These are phyloP conservation scores for Ooceraea biroi DNA, from an alignment of 1,140 invertebrate genomes.

Conservation along the genomic window DNA sequence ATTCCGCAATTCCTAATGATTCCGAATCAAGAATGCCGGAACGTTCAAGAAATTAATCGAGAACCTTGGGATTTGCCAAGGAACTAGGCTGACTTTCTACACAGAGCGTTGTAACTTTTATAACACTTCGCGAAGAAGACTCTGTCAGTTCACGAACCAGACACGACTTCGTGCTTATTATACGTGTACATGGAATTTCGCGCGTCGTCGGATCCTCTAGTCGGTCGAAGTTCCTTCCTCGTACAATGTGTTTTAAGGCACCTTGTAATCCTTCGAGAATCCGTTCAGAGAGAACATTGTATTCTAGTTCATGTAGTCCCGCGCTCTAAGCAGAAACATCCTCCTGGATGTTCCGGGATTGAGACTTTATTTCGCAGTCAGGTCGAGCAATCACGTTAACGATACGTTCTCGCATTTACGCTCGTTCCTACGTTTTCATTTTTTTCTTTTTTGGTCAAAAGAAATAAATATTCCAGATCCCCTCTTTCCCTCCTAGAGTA, in stretches of 20 bases:
- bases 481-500: too few relatives aligned
- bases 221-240: slow-evolving; percentile 49
- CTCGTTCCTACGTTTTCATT: not conserved
- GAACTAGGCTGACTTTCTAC: slow-evolving; percentile 8
- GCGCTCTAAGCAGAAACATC: not conserved
- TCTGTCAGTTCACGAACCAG: slow-evolving; percentile 11
- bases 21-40: not conserved
- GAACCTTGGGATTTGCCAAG: not conserved
- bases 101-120: slow-evolving; percentile 19
- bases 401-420: not conserved
- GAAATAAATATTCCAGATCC: slow-evolving; percentile 22
- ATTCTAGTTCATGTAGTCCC: not conserved
- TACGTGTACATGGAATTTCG: not conserved
- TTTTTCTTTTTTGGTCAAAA: not conserved
- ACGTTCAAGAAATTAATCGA: not conserved
- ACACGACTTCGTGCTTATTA: not conserved
- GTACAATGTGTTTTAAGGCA: not conserved
- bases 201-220: slow-evolving; percentile 63
- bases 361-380: not conserved
- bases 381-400: not conserved
- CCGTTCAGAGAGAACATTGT: not conserved
- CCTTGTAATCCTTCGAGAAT: slow-evolving; percentile 3
- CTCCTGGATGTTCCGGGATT: not conserved
- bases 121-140: slow-evolving; percentile 10
- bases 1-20: not conserved